Conservation (phyloP, 2,888 invertebrate genomes). For the Euzophera pinguis region DNA sequence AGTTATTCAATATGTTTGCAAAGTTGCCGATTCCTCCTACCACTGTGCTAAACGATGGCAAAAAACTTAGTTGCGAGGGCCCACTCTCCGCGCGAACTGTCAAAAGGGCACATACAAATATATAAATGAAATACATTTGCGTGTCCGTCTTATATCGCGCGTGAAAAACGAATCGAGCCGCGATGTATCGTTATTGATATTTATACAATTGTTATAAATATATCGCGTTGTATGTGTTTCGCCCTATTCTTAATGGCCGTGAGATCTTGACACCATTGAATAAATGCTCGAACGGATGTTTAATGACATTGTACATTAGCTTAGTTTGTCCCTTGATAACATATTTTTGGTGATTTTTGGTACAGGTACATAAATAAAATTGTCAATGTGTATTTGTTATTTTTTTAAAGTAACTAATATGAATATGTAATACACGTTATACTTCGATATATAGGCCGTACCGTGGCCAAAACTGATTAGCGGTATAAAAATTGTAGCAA, state of each 20-base stretch:
- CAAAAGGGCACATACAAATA: conserved; percentile 1
- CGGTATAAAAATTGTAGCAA: background rate
- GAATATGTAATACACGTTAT: too few species aligned
- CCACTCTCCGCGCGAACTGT: background rate
- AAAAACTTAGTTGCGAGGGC: background rate
- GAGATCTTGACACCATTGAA: conserved; percentile 15
- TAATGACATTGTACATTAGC: conserved; percentile 20
- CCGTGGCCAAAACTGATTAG: background rate
- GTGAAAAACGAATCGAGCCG: conserved; percentile 12
- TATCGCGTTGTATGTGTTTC: conserved; percentile 18
- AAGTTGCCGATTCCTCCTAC: background rate
- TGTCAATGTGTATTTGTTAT: too few species aligned
- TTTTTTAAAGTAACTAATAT: too few species aligned
- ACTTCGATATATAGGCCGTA: too few species aligned
- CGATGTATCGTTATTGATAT: conserved; percentile 10
- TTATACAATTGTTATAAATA: conserved; percentile 14
- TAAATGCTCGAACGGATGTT: conserved; percentile 15
- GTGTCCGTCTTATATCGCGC: conserved; percentile 8
- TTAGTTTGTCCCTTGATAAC: conserved; percentile 6
- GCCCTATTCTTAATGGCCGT: conserved; percentile 24
- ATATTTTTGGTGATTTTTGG: background rate
- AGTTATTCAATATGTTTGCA: conserved; percentile 14
- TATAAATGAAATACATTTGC: conserved; percentile 9
- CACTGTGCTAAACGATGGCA: background rate
- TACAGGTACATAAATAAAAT: too few species aligned